A percentile compares a stretch with the other conserved stretches of the same genome.
Conservation (phyloP, 2,888 invertebrate species). For the Leucophenga montana region DNA sequence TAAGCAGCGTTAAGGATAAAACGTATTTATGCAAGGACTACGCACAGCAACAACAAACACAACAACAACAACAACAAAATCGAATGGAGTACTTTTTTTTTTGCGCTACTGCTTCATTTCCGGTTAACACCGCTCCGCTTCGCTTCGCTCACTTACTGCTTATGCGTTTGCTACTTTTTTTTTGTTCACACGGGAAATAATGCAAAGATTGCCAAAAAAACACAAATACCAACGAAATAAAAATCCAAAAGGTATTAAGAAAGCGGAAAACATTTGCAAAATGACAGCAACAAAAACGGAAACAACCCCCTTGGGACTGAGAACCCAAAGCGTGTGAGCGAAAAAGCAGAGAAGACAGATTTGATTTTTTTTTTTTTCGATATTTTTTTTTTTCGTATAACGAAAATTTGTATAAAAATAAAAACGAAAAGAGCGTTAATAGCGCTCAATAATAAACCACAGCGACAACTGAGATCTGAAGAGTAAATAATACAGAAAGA, state of each 20-base stretch:
- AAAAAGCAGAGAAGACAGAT: background rate
- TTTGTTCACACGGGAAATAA: constrained; percentile 62
- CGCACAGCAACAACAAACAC: constrained; percentile 23
- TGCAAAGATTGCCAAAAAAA: constrained; percentile 44
- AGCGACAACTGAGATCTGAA: background rate
- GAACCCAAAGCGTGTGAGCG: constrained; percentile 3
- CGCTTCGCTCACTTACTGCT: constrained; percentile 6
- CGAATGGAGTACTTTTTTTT: constrained; percentile 27
- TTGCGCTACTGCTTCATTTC: constrained; percentile 40
- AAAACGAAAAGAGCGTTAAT: constrained; percentile 27
- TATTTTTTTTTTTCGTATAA: too few relatives aligned
- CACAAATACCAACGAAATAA: too few relatives aligned
- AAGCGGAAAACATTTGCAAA: constrained; percentile 67
- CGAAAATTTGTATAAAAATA: constrained; percentile 5
- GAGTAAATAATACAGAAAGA: too few relatives aligned
- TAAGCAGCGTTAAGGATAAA: constrained; percentile 37
- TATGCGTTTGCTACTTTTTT: constrained; percentile 12
- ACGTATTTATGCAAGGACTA: constrained; percentile 16
- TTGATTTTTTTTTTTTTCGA: too few relatives aligned
- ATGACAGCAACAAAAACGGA: constrained; percentile 38
- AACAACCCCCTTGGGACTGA: constrained; percentile 25
- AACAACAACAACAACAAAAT: constrained; percentile 44
- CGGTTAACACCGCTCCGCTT: constrained; percentile 40
- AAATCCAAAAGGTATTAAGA: constrained; percentile 33
- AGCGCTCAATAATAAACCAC: constrained; percentile 27